These are phyloP conservation scores for Archips crataeganus DNA, from an alignment of 2,888 invertebrate genomes.

Conservation along the genomic window DNA sequence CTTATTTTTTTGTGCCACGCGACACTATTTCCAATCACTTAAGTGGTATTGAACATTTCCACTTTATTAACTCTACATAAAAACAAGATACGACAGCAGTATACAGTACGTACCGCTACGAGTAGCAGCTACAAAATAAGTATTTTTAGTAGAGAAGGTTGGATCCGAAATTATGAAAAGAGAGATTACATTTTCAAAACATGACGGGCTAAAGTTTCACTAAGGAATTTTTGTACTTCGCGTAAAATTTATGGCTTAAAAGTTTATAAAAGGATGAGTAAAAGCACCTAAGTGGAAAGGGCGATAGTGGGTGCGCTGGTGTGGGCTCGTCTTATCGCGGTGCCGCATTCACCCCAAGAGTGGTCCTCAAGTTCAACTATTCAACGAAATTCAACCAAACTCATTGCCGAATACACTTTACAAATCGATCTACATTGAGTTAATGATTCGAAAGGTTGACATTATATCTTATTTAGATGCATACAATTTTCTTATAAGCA, in stretches of 20 bases:
- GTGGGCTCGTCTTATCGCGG: constrained; percentile 30
- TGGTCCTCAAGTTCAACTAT: constrained; percentile 47
- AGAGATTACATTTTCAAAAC: constrained; percentile 2
- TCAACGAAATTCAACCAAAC: constrained; percentile 54
- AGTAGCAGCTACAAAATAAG: not conserved
- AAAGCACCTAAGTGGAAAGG: constrained; percentile 21
- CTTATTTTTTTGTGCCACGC: not conserved
- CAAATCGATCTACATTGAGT: constrained; percentile 39
- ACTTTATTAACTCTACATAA: not conserved
- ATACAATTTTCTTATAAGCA: not conserved
- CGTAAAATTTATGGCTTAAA: constrained; percentile 34
- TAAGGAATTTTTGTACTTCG: constrained; percentile 23
- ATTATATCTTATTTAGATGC: not conserved
- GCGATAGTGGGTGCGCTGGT: constrained; percentile 9
- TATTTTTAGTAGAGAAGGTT: not conserved
- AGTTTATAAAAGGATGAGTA: constrained; percentile 35
- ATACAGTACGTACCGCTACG: not conserved
- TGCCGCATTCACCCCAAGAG: constrained; percentile 51
- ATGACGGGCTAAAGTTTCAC: constrained; percentile 1
- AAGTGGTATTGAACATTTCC: not conserved
- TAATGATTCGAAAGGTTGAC: not conserved
- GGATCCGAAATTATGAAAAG: not conserved
- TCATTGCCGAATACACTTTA: constrained; percentile 54
- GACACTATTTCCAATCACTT: not conserved
- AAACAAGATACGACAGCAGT: not conserved